Base-by-base conservation (phyloP, 2,888 invertebrate genomes). In the Orgyia antiqua region DNA sequence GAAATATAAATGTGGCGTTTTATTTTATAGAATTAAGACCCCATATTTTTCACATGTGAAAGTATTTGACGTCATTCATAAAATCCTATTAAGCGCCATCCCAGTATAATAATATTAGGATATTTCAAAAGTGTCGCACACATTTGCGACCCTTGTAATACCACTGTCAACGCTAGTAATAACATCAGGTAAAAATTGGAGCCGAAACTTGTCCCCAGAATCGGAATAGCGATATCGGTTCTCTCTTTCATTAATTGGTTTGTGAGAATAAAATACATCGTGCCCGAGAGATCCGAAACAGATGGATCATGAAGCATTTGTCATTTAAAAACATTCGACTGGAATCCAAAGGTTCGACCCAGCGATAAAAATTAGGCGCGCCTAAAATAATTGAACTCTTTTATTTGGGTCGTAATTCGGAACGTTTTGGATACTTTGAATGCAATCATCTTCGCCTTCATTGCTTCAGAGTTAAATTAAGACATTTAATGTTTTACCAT, bases 101-200 rank as follows among this genome's bases (percentile, higher is more conserved):
- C 39, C 45, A 46, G 44, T 47, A 46, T 58, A 60, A 69, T 66
- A 62, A 64, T 58, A 58, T 61, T 55, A 58, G 54, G 53, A 58
- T 66, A 65, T 63, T 65, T 66, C 55, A 52, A 61, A 71, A 68
- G 62, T 65, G 66, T 68, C 63, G 55, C 57, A 55, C 58, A 57
- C 53, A 68, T 68, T 63, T 54, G 59, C 57, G 59, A 65, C 69
- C 74, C 69, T 66, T 67, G 69, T 77, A 73, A 77, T 68, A 63
- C 69, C 63, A 70, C 69, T 75, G 76, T 78, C 79, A 74, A 68
- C 76, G 68, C 60, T 61, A 52, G 70, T 69, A 71, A 75, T 77
- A 73, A 75, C 69, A 66, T 71, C 84, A 83, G 83, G 83, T 83
- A 84, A 80, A 83, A 83, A 77, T 75, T 72, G 63, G 64, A 63